Percentiles rank a stretch among this genome's conserved stretches.
Evolutionary conservation across 2,888 invertebrate species (phyloP).

Genomic region (Laspeyria flexula): DNA sequence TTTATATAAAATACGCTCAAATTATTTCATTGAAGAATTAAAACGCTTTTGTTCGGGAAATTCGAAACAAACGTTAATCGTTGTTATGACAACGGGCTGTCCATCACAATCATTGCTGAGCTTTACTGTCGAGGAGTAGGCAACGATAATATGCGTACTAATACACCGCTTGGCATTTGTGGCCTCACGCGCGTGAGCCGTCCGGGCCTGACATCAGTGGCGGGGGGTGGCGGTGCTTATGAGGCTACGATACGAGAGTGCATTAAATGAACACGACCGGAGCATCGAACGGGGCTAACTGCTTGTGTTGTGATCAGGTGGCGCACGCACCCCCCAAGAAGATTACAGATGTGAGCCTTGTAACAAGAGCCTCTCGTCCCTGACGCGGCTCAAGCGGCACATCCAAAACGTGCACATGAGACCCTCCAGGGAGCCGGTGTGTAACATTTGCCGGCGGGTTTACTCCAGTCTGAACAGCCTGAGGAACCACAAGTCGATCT

Average conservation of each 20-base stretch:
- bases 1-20: conserved; percentile 70
- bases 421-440: conserved; percentile 95
- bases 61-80: conserved; percentile 61
- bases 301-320: conserved; percentile 88
- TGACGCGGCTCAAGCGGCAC: conserved; percentile 95
- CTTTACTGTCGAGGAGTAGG: conserved; percentile 69
- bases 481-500: conserved; percentile 97
- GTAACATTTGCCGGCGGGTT: conserved; percentile 96
- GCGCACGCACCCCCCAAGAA: conserved; percentile 92
- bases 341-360: conserved; percentile 96
- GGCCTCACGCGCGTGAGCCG: conserved; percentile 71
- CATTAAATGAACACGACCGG: conserved; percentile 83
- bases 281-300: conserved; percentile 83
- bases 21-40: conserved; percentile 78
- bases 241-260: conserved; percentile 84
- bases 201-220: conserved; percentile 72
- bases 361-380: conserved; percentile 95
- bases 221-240: conserved; percentile 85
- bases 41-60: conserved; percentile 74
- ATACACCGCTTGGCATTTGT: conserved; percentile 76
- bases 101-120: conserved; percentile 67
- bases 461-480: conserved; percentile 96
- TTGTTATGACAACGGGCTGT: conserved; percentile 59
- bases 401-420: conserved; percentile 97
- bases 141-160: conserved; percentile 68